Evolutionary conservation across 2,113 vertebrate species (phyloP).

Genomic region (Varanus komodoensis): DNA sequence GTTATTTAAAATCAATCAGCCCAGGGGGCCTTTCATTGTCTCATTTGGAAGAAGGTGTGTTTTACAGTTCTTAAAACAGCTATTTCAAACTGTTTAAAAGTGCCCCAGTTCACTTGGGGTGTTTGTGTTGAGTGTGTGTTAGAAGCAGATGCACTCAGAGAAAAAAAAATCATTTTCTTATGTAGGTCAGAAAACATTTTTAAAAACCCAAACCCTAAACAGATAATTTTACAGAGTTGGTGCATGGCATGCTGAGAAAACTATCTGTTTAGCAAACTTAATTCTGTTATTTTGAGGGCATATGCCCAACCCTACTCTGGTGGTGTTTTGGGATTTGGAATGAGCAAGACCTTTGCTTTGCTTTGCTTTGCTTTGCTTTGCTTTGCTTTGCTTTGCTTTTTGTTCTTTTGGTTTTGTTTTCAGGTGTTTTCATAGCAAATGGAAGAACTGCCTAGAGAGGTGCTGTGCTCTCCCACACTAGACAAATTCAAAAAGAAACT

Average conservation of each 20-base stretch:
- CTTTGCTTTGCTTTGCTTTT: too few species aligned
- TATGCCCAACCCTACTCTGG: background rate
- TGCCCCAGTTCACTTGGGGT: background rate
- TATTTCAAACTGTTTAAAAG: constrained; percentile 13
- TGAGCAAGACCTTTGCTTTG: too few species aligned
- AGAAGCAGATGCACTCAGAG: background rate
- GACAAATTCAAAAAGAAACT: too few species aligned
- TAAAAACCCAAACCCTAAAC: background rate
- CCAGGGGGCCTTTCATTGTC: background rate
- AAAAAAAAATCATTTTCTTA: background rate
- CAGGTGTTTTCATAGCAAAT: background rate
- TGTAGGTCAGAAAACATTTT: background rate
- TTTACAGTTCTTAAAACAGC: background rate
- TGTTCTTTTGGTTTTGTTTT: background rate
- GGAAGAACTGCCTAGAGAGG: too few species aligned
- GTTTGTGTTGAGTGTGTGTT: background rate
- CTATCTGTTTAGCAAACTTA: background rate
- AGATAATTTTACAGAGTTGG: background rate
- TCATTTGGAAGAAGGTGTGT: background rate
- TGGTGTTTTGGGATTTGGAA: too few species aligned
- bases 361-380: too few species aligned
- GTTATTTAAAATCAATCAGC: constrained; percentile 32
- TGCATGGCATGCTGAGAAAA: background rate
- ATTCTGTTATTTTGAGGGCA: background rate
- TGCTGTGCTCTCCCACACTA: too few species aligned